Base-by-base conservation (phyloP, 1,140 invertebrate species). In the Prorops nasuta region DNA sequence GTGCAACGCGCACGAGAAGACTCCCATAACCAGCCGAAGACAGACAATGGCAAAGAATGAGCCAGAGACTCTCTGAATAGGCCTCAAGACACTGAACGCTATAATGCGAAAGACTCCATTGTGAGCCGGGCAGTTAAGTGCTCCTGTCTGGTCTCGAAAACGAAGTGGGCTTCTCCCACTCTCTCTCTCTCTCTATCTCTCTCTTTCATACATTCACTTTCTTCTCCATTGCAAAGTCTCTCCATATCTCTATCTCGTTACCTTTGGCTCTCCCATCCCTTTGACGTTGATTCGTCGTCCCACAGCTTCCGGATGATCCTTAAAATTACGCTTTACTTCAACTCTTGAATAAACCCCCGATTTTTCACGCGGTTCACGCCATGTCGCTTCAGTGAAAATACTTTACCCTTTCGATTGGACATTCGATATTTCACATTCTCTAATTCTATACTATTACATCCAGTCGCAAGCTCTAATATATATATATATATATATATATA, bases 91-190 rank as follows among this genome's bases (percentile, higher is more conserved):
- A 73, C 64, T 69, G 66, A 72, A 69, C 60, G 67, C 63, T 64
- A 67, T 72, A 74, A 72, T 74, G 67, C 65, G 62, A 64, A 73
- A 66, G 66, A 71, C 65, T 72, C 69, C 65, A 76, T 76, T 76
- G 72, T 75, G 58, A 61, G 41, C 43, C 63, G 67, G 68, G 66
- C 69, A 72, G 66, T 75, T 76, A 76, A 76, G 74, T 72, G 69
- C 69, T 72, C 66, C 64, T 50, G 60, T 59, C 54, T 67, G 54
- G 62, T 55, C 56, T 60, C 58, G 56, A 39, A 65, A 67, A 67
- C 62, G 60, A 65, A 67, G 63, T 65, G 54, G 63, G 58, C 49
- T 65, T 58, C 47, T 31, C 44, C 46, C 46, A 18, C 36, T 32
- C 28, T 56, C 54, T 43, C 43, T 18, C 22, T 43, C 14, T 32